Evolutionary conservation across 37 sponge, comb jelly and placozoan species (phyloP).

Genomic region (Ianthella basta): DNA sequence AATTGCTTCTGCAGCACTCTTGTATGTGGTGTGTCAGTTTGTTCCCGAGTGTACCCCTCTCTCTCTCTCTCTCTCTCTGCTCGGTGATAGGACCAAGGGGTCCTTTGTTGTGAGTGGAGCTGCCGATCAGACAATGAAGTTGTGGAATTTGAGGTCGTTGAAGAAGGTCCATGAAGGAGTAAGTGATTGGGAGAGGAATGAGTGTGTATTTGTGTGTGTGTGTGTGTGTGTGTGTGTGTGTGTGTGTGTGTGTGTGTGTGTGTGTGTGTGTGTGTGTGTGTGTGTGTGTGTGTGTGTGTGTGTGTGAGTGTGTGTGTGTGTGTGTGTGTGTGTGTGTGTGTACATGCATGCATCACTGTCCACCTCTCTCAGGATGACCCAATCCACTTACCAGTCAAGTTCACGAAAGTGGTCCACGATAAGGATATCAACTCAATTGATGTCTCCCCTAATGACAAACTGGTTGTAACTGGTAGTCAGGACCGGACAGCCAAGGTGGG

Average conservation of each 20-base stretch:
- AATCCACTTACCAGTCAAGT: slow-evolving; percentile 48
- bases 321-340: neutral
- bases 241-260: neutral
- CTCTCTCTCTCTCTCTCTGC: too few species aligned
- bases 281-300: neutral
- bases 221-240: neutral
- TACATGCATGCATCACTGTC: neutral
- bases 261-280: neutral
- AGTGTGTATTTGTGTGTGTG: neutral
- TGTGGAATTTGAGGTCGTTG: slow-evolving; percentile 64
- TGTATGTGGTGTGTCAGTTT: neutral
- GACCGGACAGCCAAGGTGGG: slow-evolving; percentile 95
- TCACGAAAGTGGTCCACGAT: slow-evolving; percentile 80
- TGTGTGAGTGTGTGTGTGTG: neutral
- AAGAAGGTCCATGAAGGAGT: neutral
- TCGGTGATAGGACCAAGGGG: slow-evolving; percentile 22
- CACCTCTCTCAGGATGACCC: neutral
- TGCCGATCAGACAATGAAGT: slow-evolving; percentile 78
- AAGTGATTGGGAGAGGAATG: neutral
- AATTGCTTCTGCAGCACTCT: neutral
- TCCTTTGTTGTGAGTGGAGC: slow-evolving; percentile 80
- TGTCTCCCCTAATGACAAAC: slow-evolving; percentile 95
- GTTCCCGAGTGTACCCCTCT: neutral
- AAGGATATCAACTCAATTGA: slow-evolving; percentile 95
- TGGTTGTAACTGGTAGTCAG: slow-evolving; percentile 90